These are phyloP conservation scores for Zaprionus kolodkinae DNA, from an alignment of 1,140 invertebrate genomes.

Conservation along the genomic window DNA sequence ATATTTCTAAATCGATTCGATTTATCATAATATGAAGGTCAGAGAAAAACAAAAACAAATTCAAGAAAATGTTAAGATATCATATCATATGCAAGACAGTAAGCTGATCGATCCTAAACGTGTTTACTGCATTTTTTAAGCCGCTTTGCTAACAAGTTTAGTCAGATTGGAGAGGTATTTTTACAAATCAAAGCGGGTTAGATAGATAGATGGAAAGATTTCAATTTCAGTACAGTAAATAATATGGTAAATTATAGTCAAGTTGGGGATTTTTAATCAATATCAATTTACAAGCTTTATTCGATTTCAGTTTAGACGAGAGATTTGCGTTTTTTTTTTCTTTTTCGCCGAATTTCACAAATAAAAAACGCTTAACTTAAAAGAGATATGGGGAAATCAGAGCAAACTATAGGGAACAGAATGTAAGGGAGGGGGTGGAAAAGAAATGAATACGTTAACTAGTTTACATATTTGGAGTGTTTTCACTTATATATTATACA, in stretches of 20 bases:
- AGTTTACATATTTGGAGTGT: conserved; percentile 81
- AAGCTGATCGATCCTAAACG: conserved; percentile 13
- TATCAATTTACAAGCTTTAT: conserved; percentile 78
- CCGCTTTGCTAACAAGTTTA: conserved; percentile 25
- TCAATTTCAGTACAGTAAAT: conserved; percentile 23
- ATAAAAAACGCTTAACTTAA: conserved; percentile 30
- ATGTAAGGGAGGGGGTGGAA: neutral
- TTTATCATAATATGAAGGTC: conserved; percentile 32
- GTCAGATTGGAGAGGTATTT: conserved; percentile 6
- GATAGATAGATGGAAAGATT: conserved; percentile 12
- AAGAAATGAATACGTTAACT: conserved; percentile 45
- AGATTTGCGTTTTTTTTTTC: conserved; percentile 26
- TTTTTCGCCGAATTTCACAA: conserved; percentile 26
- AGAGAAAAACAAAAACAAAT: conserved; percentile 5
- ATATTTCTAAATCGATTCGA: neutral
- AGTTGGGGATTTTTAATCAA: conserved; percentile 24
- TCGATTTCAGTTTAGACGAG: conserved; percentile 43
- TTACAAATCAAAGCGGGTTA: neutral
- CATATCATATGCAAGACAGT: conserved; percentile 15
- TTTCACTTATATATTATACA: conserved; percentile 64
- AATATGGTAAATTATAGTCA: conserved; percentile 18
- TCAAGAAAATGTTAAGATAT: conserved; percentile 31
- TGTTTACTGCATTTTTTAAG: conserved; percentile 38
- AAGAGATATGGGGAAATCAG: conserved; percentile 12
- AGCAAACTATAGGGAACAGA: conserved; percentile 59